A percentile compares a stretch with the other conserved stretches of the same genome.
These are phyloP conservation scores for Rhyzopertha dominica DNA, from an alignment of 1,140 invertebrate genomes.

Conservation along the genomic window DNA sequence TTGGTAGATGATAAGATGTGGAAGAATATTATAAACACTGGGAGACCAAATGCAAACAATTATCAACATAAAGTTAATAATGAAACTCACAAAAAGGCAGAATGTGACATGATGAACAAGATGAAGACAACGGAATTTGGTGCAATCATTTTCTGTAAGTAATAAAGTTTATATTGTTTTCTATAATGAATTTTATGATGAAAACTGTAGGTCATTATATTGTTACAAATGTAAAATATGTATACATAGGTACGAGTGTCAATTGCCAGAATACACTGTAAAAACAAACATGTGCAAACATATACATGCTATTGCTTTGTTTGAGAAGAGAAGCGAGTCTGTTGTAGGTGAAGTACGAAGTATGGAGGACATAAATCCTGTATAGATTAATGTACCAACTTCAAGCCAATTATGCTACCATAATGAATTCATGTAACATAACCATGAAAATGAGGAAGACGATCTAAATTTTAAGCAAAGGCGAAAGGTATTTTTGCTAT, in stretches of 20 bases:
- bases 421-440: no score
- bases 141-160: no score
- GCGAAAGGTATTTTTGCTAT: no score
- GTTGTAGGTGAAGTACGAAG: no score
- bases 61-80: conserved; percentile 8
- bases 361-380: no score
- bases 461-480: no score
- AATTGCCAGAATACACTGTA: not conserved
- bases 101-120: conserved; percentile 1
- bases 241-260: conserved; percentile 1
- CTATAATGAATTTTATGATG: no score
- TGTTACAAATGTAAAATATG: not conserved
- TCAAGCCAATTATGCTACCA: no score
- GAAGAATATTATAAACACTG: conserved; percentile 3
- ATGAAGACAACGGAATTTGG: not conserved
- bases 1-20: conserved; percentile 11
- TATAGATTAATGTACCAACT: no score
- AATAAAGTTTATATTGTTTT: no score
- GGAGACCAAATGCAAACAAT: conserved; percentile 5
- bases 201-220: conserved; percentile 1
- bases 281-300: not conserved
- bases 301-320: not conserved
- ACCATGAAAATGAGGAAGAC: no score
- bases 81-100: conserved; percentile 4
- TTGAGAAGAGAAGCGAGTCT: conserved; percentile 11